Evolutionary conservation across 1,140 invertebrate genomes (phyloP), one percentile per base, ranked within the genome.

Genomic region (Philotrypesis tridentata): DNA sequence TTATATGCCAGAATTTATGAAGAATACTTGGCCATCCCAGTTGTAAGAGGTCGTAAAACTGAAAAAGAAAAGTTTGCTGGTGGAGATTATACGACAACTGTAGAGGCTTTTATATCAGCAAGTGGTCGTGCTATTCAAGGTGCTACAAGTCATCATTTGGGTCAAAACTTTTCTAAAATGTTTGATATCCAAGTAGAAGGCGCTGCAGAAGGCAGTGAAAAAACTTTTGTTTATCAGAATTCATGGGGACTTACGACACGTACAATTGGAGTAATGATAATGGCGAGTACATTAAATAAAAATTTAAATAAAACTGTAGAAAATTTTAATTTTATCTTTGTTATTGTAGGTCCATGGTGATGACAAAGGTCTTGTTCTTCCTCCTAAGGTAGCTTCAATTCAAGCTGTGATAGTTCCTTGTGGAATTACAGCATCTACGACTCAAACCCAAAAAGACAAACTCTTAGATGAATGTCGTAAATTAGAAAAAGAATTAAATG

Each of bases 31-130:
- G 99, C 99, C 0, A 95, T 99, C 74, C 99, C 99, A 0, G 98
- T 99, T 0, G 93, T 99, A 0, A 96, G 95, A 88, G 99, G 99
- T 0, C 94, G 96, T 25, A 99, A 99, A 93, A 99, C 98, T 0
- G 98, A 99, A 91, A 99, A 99, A 91, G 99, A 99, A 92, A 99
- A 99, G 89, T 99, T 99, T 92, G 98, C 99, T 55, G 99, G 99
- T 70, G 98, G 97, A 43, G 97, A 99, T 91, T 99, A 97, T 88
- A 99, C 99, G 0, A 98, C 98, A 0, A 99, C 99, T 0, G 97
- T 99, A 2, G 99, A 99, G 92, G 98, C 96, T 0, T 99, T 97
- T 90, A 95, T 99, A 70, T 95, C 97, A 0, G 97, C 97, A 2
- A 99, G 97, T 89, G 99, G 99, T 1, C 93, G 98, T 71, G 98